A percentile compares a stretch with the other conserved stretches of the same genome.
phyloP scores from a whole-genome alignment of 2,797 vertebrate genomes.

The Phalloptychus januarius region DNA sequence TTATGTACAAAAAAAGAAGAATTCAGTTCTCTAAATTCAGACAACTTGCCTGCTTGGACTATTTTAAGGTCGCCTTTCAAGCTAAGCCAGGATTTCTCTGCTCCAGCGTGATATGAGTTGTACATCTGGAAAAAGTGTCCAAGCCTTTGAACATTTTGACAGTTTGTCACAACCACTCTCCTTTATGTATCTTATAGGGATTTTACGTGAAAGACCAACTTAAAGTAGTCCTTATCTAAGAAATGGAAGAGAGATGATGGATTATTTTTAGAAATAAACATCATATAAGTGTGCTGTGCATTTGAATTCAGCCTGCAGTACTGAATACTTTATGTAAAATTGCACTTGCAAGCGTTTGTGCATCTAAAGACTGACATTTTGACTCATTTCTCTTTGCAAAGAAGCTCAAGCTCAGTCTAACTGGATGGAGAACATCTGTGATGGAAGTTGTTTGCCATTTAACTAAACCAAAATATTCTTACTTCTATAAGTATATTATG shows the following conservation, averaged over 20 bases:
- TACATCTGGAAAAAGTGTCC: not conserved
- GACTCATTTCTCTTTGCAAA: not conserved
- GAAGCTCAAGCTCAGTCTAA: not conserved
- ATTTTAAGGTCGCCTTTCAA: conserved; percentile 1
- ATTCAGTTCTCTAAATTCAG: not conserved
- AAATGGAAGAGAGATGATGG: not conserved
- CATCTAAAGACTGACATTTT: not conserved
- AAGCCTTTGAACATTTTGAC: not conserved
- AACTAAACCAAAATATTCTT: too few relatives aligned
- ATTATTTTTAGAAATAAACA: not conserved
- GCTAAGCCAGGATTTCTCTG: not conserved
- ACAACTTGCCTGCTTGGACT: not conserved
- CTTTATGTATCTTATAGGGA: not conserved
- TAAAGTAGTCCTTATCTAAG: not conserved
- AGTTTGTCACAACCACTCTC: not conserved
- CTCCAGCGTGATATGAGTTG: not conserved
- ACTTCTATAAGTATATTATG: too few relatives aligned
- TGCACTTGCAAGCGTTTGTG: not conserved
- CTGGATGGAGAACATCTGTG: not conserved
- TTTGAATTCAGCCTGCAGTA: not conserved
- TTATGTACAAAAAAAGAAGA: not conserved
- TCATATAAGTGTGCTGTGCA: not conserved
- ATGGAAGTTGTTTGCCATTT: not conserved
- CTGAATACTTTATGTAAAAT: not conserved
- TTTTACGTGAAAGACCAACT: not conserved